Base-by-base conservation (phyloP, 2,113 vertebrate genomes). In the Noturus placidus region DNA sequence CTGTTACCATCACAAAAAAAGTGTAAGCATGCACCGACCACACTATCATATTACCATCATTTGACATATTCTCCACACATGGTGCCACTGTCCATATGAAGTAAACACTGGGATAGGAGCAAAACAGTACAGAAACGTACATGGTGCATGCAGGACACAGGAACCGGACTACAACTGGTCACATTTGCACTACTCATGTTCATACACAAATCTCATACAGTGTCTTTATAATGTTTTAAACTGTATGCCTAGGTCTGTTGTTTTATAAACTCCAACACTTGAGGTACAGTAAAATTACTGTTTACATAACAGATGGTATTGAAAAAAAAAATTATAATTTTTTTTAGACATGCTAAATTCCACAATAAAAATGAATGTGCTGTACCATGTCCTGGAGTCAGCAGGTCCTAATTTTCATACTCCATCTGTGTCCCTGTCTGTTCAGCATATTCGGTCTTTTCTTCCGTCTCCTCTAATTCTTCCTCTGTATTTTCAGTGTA, bases 1-100 rank as follows among this genome's bases (percentile, higher is more conserved):
- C 87, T 88, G 88, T 96, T 96, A 3, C 95, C 95, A 27, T 86
- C 89, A 33, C 95, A 95, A 81, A 94, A 96, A 93, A 96, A 95
- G 50, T 65, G 86, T 10, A 84, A 70, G 90, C 95, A 96, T 92
- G 92, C 93, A 93, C 77, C 90, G 50, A 92, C 0, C 69, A 19
- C 81, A 80, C 57, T 81, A 89, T 94, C 92, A 94, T 93, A 95
- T 91, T 92, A 95, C 95, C 94, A 96, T 1, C 25, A 76, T 11
- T 78, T 87, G 84, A 89, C 85, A 92, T 76, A 94, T 38, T 91
- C 87, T 30, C 13, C 67, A 90, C 95, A 95, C 35, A 1, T 9
- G 57, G 74, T 20, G 61, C 95, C 95, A 17, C 14, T 0, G 74
- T 95, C 93, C 83, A 82, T 54, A 33, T 89, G 46, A 89, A 95